Evolutionary conservation across 2,113 vertebrate species (phyloP).

Genomic region (Rattus norvegicus): GRCr8 NC_086025.1:58530001-58530500

Average conservation of each 20-base stretch:
- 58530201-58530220: not conserved
- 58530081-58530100: conserved; percentile 32
- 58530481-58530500: not conserved
- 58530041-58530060: not conserved
- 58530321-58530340: not conserved
- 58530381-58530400: not conserved
- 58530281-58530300: not conserved
- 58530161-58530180: conserved; percentile 10
- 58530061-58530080: not conserved
- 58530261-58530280: not conserved
- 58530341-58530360: not conserved
- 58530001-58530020: not conserved
- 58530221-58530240: not conserved
- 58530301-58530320: not conserved
- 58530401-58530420: not conserved
- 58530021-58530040: not conserved
- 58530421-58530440: not conserved
- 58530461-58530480: not conserved
- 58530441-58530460: conserved; percentile 41
- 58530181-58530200: not conserved
- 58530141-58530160: not conserved
- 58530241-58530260: not conserved
- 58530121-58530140: not conserved
- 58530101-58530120: not conserved
- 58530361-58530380: not conserved